phyloP scores from a whole-genome alignment of 2,113 vertebrate species.

The Silurus asotus region DNA sequence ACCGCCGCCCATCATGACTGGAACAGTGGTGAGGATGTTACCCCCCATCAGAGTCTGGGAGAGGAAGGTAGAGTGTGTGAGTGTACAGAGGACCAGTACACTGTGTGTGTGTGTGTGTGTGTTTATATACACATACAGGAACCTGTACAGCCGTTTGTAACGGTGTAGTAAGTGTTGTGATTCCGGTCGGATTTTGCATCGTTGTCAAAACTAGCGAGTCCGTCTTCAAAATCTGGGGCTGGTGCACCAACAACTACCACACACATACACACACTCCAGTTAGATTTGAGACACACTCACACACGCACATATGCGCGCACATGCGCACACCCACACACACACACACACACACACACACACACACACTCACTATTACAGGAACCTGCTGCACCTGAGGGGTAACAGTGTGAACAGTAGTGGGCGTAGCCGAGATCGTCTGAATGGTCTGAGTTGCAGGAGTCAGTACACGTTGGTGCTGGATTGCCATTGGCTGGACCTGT shows the following conservation, averaged over 20 bases:
- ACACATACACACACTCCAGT: slow-evolving; percentile 25
- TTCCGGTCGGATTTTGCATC: slow-evolving; percentile 87
- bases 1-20: slow-evolving; percentile 91
- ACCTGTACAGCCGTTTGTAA: slow-evolving; percentile 93
- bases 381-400: slow-evolving; percentile 92
- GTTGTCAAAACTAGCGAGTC: slow-evolving; percentile 95
- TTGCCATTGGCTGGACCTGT: slow-evolving; percentile 88
- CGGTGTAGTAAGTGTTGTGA: slow-evolving; percentile 84
- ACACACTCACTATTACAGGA: slow-evolving; percentile 55
- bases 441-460: slow-evolving; percentile 87
- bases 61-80: not conserved
- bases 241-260: slow-evolving; percentile 88
- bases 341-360: not conserved
- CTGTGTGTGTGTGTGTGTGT: slow-evolving; percentile 12
- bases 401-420: slow-evolving; percentile 86
- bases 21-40: slow-evolving; percentile 95
- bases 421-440: slow-evolving; percentile 80
- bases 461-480: slow-evolving; percentile 93
- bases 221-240: slow-evolving; percentile 96
- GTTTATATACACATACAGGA: slow-evolving; percentile 57
- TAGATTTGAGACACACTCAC: not conserved
- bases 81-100: not conserved
- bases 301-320: no score
- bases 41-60: slow-evolving; percentile 89
- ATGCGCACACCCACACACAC: slow-evolving; percentile 31